Evolutionary conservation across 2,797 vertebrate genomes (phyloP).

Genomic region (Mus spretus): DNA sequence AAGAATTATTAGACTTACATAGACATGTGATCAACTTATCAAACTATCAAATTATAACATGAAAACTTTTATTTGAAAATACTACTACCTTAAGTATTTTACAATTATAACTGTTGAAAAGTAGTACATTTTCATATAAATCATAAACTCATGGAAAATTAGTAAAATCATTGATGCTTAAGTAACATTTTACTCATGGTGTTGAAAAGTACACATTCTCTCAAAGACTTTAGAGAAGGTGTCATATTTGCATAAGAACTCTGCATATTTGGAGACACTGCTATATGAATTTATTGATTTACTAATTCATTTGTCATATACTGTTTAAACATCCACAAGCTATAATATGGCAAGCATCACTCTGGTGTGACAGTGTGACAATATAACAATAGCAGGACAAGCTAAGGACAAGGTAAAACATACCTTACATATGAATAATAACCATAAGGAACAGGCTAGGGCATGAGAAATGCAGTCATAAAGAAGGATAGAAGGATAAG

Average conservation of each 20-base stretch:
- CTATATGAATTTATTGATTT: not conserved
- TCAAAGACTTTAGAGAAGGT: constrained; percentile 31
- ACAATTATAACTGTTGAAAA: constrained; percentile 44
- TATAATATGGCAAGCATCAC: not conserved
- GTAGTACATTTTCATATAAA: constrained; percentile 15
- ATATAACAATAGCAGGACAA: not conserved
- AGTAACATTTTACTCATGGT: not conserved
- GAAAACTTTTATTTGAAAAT: constrained; percentile 45
- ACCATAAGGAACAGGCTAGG: not conserved
- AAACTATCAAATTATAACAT: constrained; percentile 52
- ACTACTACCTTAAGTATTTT: not conserved
- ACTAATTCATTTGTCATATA: constrained; percentile 6
- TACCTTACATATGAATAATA: not conserved
- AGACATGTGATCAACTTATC: not conserved
- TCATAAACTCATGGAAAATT: not conserved
- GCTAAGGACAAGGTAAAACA: not conserved
- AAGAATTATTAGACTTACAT: not conserved
- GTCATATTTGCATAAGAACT: not conserved
- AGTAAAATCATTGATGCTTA: not conserved
- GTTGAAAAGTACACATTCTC: not conserved
- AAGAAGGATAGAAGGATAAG: not conserved
- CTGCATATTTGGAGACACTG: not conserved
- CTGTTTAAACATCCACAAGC: not conserved
- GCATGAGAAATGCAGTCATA: not conserved
- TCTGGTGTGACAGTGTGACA: not conserved